Evolutionary conservation across 2,797 vertebrate species (phyloP), one percentile per base, ranked within the genome.

Genomic region (Acrossocheilus fasciatus): DNA sequence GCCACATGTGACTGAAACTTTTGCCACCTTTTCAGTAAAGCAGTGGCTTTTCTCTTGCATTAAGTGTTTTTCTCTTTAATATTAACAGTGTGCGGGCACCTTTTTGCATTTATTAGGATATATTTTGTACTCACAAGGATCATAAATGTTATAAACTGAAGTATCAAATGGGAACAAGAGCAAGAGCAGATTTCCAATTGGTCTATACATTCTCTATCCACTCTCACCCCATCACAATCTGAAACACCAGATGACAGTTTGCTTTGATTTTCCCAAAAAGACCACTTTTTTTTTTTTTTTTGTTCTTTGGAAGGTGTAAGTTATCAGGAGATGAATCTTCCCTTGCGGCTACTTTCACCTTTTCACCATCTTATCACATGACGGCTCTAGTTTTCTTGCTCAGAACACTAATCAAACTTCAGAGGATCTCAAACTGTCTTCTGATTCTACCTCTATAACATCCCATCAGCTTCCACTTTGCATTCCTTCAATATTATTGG

Each of bases 241-340:
- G 62, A 78, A 74, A 52, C 45, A 78, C 39, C 20, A 26, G 47
- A 87, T 87, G 39, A 62, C 18, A 80, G 34, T 66, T 18, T 83
- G n/a, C 59, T 70, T 43, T n/a, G 9, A 57, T 75, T 76, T 36
- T 14, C 47, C 10, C 17, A 69, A 39, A 64, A 50, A 74, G 30
- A 20, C 18, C 3, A 43, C 1, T 20, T 8, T 34, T 18, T 68
- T 12, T n/a, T 59, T 17, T 10, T 15, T 52, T 34, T 11, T 26
- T 9, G 8, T n/a, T n/a, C 15, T 50, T 36, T 41, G 43, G 34
- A 36, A 76, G 45, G 30, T 77, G 50, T 77, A 23, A 15, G 20
- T 9, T 54, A 41, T 78, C 52, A 59, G 52, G 47, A 75, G 9
- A 73, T 34, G 18, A 34, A 20, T 54, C 50, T 36, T 76, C 20